Conservation (phyloP, 2,888 invertebrate species). For the Polymixis lichenea region DNA sequence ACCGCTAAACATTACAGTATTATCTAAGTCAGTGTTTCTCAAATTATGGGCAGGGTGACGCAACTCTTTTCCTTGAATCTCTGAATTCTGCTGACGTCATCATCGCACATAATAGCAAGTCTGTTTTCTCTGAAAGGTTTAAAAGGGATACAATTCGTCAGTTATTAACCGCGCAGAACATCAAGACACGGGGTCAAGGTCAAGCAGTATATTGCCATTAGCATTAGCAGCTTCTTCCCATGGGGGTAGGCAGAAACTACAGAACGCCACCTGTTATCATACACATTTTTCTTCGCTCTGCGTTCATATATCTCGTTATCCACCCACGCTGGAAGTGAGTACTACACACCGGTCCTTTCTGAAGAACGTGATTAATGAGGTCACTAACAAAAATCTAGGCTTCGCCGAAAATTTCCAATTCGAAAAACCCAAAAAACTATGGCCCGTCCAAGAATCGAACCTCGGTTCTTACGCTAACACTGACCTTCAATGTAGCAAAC, state of each 20-base stretch:
- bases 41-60: conserved; percentile 29
- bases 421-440: not conserved
- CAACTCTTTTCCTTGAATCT: not conserved
- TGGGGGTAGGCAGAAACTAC: not conserved
- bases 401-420: not conserved
- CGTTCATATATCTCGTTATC: too few relatives aligned
- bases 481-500: not conserved
- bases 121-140: not conserved
- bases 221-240: not conserved
- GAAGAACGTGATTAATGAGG: not conserved
- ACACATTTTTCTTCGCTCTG: not conserved
- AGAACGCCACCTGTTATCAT: not conserved
- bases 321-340: too few relatives aligned
- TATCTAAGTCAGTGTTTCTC: conserved; percentile 28
- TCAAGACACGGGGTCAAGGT: not conserved
- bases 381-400: not conserved
- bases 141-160: not conserved
- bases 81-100: conserved; percentile 8
- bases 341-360: too few relatives aligned
- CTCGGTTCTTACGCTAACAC: not conserved
- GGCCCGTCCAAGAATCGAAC: not conserved
- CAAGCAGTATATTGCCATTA: not conserved
- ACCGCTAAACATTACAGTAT: conserved; percentile 40
- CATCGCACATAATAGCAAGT: not conserved
- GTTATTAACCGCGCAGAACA: not conserved